Percentiles rank a stretch among this genome's conserved stretches.
These are phyloP conservation scores for Monochamus alternatus DNA, from an alignment of 2,888 invertebrate species.

Conservation along the genomic window DNA sequence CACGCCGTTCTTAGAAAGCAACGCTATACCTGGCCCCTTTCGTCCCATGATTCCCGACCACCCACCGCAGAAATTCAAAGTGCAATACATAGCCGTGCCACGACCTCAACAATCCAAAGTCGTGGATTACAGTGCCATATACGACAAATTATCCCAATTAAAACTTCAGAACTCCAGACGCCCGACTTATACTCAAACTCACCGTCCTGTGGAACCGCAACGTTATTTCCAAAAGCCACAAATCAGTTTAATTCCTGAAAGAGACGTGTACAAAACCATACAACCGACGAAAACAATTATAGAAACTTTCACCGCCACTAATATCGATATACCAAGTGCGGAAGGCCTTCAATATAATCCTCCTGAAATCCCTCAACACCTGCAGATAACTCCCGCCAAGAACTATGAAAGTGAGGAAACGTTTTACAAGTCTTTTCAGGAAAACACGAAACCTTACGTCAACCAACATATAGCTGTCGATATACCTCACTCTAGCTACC, in stretches of 20 bases:
- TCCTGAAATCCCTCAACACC: not conserved
- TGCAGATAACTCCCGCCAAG: conserved; percentile 12
- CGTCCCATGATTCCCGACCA: conserved; percentile 68
- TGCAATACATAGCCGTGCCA: conserved; percentile 43
- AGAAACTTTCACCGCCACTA: conserved; percentile 66
- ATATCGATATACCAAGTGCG: conserved; percentile 64
- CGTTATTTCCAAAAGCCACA: conserved; percentile 43
- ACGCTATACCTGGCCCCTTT: conserved; percentile 74
- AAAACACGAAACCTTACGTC: conserved; percentile 46
- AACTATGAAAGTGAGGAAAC: conserved; percentile 18
- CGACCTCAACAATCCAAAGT: conserved; percentile 48
- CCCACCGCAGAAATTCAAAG: conserved; percentile 45
- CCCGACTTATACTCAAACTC: conserved; percentile 44
- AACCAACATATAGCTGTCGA: conserved; percentile 51
- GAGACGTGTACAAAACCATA: conserved; percentile 41
- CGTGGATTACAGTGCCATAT: conserved; percentile 66
- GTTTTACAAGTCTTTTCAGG: conserved; percentile 21
- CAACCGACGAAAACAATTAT: conserved; percentile 63
- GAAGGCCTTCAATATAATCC: conserved; percentile 31
- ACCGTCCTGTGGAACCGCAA: conserved; percentile 43
- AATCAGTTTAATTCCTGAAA: conserved; percentile 33
- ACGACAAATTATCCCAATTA: conserved; percentile 67
- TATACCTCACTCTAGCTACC: conserved; percentile 45
- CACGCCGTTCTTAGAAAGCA: conserved; percentile 74
- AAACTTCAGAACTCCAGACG: conserved; percentile 62